Evolutionary conservation across 2,113 vertebrate species (phyloP).

Genomic region (Cyanoderma ruficeps): DNA sequence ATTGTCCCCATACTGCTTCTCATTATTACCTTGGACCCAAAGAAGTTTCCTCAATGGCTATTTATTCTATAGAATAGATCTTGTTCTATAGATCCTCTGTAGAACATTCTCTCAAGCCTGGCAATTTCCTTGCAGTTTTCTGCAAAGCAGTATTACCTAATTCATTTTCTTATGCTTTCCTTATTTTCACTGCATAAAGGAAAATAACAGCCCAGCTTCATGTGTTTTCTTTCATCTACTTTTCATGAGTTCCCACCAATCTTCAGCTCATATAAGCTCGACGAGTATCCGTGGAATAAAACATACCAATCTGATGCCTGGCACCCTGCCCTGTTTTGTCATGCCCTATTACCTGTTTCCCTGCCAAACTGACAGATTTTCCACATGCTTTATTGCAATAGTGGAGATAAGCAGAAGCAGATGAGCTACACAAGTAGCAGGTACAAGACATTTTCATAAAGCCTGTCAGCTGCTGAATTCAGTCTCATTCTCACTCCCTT

Average conservation of each 20-base stretch:
- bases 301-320: background rate
- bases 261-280: background rate
- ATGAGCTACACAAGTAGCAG: background rate
- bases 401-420: conserved; percentile 17
- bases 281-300: background rate
- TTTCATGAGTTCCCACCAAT: background rate
- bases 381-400: conserved; percentile 7
- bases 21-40: background rate
- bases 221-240: background rate
- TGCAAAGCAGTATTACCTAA: background rate
- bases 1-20: background rate
- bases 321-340: background rate
- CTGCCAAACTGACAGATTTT: conserved; percentile 35
- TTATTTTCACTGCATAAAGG: background rate
- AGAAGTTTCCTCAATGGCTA: background rate
- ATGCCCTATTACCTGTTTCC: background rate
- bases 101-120: background rate
- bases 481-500: background rate
- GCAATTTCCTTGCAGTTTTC: background rate
- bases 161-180: background rate
- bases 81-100: background rate
- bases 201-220: background rate
- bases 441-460: conserved; percentile 38
- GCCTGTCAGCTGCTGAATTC: conserved; percentile 32
- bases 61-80: background rate